These are phyloP conservation scores for Aphelenchoides bicaudatus DNA, from an alignment of 2,888 invertebrate species.

Conservation along the genomic window DNA sequence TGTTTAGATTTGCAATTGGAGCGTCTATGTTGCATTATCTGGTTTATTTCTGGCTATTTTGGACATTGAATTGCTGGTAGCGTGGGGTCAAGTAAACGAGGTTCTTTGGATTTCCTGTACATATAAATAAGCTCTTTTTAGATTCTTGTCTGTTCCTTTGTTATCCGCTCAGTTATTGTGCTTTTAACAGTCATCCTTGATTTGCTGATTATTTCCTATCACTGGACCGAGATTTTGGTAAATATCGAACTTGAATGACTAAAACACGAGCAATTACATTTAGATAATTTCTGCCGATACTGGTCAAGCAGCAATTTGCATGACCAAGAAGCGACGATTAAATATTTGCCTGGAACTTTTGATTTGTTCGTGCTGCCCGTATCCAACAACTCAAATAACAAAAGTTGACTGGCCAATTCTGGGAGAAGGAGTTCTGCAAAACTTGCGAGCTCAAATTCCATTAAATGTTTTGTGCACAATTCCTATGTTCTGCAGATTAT, in stretches of 20 bases:
- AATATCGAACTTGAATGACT: not conserved
- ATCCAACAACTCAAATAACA: slow-evolving; percentile 43
- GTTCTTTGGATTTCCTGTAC: slow-evolving; percentile 16
- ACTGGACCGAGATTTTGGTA: slow-evolving; percentile 99
- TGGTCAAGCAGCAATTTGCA: slow-evolving; percentile 99
- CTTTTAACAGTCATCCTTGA: slow-evolving; percentile 96
- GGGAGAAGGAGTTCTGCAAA: not conserved
- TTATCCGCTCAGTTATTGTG: slow-evolving; percentile 38
- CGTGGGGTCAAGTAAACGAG: slow-evolving; percentile 15
- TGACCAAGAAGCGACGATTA: slow-evolving; percentile 88
- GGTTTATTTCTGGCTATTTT: slow-evolving; percentile 47
- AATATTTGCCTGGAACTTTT: slow-evolving; percentile 73
- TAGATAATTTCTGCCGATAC: slow-evolving; percentile 99
- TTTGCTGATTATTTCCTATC: slow-evolving; percentile 97
- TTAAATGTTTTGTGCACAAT: slow-evolving; percentile 93
- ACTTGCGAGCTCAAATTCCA: slow-evolving; percentile 69
- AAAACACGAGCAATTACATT: not conserved
- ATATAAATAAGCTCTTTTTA: slow-evolving; percentile 20
- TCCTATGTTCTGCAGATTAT: slow-evolving; percentile 98
- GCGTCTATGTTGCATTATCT: slow-evolving; percentile 38
- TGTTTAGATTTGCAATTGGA: slow-evolving; percentile 44
- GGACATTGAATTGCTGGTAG: slow-evolving; percentile 47
- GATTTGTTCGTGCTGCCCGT: slow-evolving; percentile 81
- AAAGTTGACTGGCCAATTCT: slow-evolving; percentile 25
- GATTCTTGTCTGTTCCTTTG: slow-evolving; percentile 27